Evolutionary conservation across 2,888 invertebrate genomes (phyloP), one percentile per base, ranked within the genome.

Genomic region (Orthonevra nobilis): DNA sequence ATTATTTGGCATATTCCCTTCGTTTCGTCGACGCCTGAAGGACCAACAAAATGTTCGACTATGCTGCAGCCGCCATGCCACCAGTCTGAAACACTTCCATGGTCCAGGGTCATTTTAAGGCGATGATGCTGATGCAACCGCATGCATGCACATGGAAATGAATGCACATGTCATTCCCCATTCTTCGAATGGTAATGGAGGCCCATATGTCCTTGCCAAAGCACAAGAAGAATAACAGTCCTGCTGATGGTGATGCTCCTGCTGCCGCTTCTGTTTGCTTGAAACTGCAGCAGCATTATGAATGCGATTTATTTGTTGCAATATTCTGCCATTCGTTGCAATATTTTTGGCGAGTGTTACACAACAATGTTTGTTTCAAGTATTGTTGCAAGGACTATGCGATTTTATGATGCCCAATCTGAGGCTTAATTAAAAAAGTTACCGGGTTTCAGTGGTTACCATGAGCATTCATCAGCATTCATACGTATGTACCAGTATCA

Each of bases 301-400:
- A 79, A 68, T 79, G 79, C 60, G 73, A 79, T 79, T 79, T 79
- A 79, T 79, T 79, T 79, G 73, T 68, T 79, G 79, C 73, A 73
- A 79, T 79, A 79, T 48, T 66, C 61, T 58, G 66, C 36, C 38
- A 54, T 66, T 66, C 72, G 46, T 61, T 23, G 79, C 73, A 79
- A 79, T 79, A 72, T 66, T 72, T 73, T 66, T 44, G 15, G 30
- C 36, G 26, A 54, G 38, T 32, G 46, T 61, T 70, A 52, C 58
- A 58, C 50, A 64, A 54, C 58, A 72, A 40, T 72, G 72, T 70
- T 32, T 50, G 17, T 63, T 60, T 70, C 66, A 14, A 73, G 70
- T 64, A 50, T n/a, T n/a, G n/a, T n/a, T n/a, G n/a, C n/a, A n/a
- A n/a, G n/a, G n/a, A n/a, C n/a, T 15, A 40, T 32, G 28, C 34